phyloP scores from a whole-genome alignment of 2,113 vertebrate species.

The Paramormyrops kingsleyae region DNA sequence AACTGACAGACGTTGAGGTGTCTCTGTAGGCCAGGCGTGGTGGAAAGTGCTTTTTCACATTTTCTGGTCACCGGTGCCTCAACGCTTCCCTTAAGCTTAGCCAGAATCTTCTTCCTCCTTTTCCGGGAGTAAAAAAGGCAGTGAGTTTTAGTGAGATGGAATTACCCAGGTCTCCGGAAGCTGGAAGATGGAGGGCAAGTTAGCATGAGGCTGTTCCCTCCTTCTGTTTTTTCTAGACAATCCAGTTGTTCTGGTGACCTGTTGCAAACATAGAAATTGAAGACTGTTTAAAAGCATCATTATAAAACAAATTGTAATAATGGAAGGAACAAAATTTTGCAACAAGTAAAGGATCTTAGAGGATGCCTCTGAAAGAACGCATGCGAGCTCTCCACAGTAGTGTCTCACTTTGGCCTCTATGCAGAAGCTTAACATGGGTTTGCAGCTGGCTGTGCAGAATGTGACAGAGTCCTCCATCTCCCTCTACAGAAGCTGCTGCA shows the following conservation, averaged over 20 bases:
- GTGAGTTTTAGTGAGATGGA: background rate
- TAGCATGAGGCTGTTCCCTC: too few relatives aligned
- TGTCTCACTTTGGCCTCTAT: background rate
- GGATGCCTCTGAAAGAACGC: background rate
- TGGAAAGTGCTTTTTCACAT: background rate
- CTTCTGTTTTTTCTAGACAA: background rate
- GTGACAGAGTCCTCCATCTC: conserved; percentile 36
- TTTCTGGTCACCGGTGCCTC: background rate
- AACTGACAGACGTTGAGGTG: background rate
- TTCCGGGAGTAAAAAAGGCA: background rate
- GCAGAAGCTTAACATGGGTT: background rate
- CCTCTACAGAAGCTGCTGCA: conserved; percentile 52
- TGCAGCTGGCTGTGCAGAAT: background rate
- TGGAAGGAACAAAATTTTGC: background rate
- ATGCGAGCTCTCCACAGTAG: background rate
- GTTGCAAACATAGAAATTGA: background rate
- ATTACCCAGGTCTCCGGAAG: background rate
- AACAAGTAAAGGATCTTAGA: background rate
- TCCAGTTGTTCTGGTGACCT: background rate
- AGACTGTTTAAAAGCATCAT: background rate
- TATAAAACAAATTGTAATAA: background rate
- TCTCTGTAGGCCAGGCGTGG: background rate
- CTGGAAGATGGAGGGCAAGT: background rate
- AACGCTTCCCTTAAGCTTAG: background rate
- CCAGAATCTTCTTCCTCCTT: background rate